A percentile compares a stretch with the other conserved stretches of the same genome.
Evolutionary conservation across 2,888 invertebrate species (phyloP).

Genomic region (Acronicta alni): DNA sequence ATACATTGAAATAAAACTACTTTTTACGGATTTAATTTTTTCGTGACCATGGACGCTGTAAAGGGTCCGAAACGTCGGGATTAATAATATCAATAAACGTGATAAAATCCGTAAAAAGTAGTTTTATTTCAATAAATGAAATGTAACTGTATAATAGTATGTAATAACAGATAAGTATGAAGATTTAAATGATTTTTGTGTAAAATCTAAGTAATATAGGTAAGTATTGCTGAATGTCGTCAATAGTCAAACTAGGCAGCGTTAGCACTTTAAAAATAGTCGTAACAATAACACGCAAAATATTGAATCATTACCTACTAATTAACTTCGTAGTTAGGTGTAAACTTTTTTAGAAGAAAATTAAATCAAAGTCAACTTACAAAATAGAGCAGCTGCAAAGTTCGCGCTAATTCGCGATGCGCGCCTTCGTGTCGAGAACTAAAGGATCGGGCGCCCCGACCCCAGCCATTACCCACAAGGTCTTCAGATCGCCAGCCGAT

Average conservation of each 20-base stretch:
- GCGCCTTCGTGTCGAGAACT: constrained; percentile 73
- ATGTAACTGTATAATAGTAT: too few species aligned
- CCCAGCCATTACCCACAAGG: constrained; percentile 86
- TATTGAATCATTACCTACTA: background rate
- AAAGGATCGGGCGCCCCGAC: constrained; percentile 75
- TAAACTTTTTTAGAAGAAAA: constrained; percentile 13
- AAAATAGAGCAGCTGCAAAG: constrained; percentile 46
- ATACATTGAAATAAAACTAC: too few species aligned
- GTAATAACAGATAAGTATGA: too few species aligned
- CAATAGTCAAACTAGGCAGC: constrained; percentile 3
- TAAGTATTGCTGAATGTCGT: too few species aligned
- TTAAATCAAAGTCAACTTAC: constrained; percentile 64
- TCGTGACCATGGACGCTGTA: too few species aligned
- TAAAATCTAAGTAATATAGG: too few species aligned
- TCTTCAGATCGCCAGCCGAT: constrained; percentile 86
- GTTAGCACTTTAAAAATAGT: background rate
- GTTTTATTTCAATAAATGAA: too few species aligned
- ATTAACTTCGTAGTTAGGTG: background rate
- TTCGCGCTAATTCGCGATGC: constrained; percentile 72
- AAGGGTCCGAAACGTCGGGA: too few species aligned
- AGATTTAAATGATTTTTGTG: too few species aligned
- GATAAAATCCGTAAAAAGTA: too few species aligned
- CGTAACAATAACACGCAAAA: background rate
- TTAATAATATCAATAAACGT: too few species aligned
- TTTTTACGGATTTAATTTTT: too few species aligned